Evolutionary conservation across 2,797 vertebrate species (phyloP).

Genomic region (Sebastes cheni): DNA sequence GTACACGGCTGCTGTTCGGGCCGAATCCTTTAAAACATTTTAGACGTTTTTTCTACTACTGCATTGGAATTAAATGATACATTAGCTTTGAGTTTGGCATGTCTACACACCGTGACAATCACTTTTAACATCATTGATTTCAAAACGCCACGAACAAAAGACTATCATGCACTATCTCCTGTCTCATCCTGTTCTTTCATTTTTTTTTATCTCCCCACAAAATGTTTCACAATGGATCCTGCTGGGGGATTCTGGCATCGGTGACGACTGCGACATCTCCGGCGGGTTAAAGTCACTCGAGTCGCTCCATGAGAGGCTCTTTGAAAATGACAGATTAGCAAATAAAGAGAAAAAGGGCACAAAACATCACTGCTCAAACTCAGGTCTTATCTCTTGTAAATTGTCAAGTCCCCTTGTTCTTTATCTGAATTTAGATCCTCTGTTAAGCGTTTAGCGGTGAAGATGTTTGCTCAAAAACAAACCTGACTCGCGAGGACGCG

Average conservation of each 20-base stretch:
- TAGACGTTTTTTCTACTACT: background rate
- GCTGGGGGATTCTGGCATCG: constrained; percentile 10
- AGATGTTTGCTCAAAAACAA: background rate
- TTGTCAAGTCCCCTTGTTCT: background rate
- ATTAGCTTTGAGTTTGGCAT: constrained; percentile 7
- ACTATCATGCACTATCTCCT: background rate
- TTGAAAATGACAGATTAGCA: constrained; percentile 48
- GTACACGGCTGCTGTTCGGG: constrained; percentile 13
- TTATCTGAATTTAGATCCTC: background rate
- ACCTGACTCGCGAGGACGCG: background rate
- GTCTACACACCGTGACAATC: constrained; percentile 18
- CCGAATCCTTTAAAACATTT: constrained; percentile 9
- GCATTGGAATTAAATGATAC: constrained; percentile 9
- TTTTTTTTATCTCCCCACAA: background rate
- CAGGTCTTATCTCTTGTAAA: constrained; percentile 1
- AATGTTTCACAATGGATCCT: constrained; percentile 23
- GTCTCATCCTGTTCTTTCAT: constrained; percentile 5
- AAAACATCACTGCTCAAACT: constrained; percentile 14
- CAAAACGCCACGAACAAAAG: constrained; percentile 17
- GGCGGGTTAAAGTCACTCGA: constrained; percentile 26
- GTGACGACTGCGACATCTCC: constrained; percentile 23
- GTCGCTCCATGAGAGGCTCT: constrained; percentile 30
- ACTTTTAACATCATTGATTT: constrained; percentile 37
- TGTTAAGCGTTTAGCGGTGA: background rate
- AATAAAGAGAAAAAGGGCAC: constrained; percentile 34